Percentiles rank a stretch among this genome's conserved stretches.
Conservation (phyloP, 2,797 vertebrate species). For the Sebastes cheni region DNA sequence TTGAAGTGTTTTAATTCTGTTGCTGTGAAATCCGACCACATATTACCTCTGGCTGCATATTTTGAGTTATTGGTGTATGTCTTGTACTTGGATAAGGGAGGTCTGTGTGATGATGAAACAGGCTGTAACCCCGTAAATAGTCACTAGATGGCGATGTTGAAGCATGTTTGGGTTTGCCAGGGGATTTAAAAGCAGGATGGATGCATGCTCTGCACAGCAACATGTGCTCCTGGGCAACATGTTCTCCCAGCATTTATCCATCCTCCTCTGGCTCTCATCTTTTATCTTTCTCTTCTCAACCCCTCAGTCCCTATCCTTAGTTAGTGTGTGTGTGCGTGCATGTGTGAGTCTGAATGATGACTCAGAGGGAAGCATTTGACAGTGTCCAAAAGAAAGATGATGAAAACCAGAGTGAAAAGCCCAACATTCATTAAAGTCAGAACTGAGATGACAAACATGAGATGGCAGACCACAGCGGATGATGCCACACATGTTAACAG, state of each 20-base stretch:
- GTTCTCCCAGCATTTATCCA: slow-evolving; percentile 48
- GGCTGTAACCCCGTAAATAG: not conserved
- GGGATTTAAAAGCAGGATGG: slow-evolving; percentile 9
- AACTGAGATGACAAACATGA: slow-evolving; percentile 52
- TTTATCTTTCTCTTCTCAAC: slow-evolving; percentile 26
- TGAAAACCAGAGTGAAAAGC: slow-evolving; percentile 61
- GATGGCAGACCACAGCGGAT: slow-evolving; percentile 32
- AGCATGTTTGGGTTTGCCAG: slow-evolving; percentile 8
- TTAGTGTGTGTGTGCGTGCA: not conserved
- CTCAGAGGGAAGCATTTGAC: slow-evolving; percentile 49
- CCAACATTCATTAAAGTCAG: slow-evolving; percentile 66
- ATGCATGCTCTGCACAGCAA: slow-evolving; percentile 50
- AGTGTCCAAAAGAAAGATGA: slow-evolving; percentile 64
- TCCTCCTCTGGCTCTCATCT: slow-evolving; percentile 28
- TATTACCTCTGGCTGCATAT: not conserved
- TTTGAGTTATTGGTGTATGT: not conserved
- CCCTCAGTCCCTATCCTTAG: not conserved
- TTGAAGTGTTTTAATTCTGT: not conserved
- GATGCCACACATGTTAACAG: slow-evolving; percentile 53
- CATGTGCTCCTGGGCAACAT: slow-evolving; percentile 59
- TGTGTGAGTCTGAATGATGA: slow-evolving; percentile 34
- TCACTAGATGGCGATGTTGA: slow-evolving; percentile 74
- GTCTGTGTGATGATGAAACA: not conserved
- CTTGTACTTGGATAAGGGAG: not conserved
- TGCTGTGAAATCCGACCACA: not conserved